Percentiles rank a stretch among this genome's conserved stretches.
Evolutionary conservation across 2,797 vertebrate genomes (phyloP).

Genomic region (Gallirallus australis): DNA sequence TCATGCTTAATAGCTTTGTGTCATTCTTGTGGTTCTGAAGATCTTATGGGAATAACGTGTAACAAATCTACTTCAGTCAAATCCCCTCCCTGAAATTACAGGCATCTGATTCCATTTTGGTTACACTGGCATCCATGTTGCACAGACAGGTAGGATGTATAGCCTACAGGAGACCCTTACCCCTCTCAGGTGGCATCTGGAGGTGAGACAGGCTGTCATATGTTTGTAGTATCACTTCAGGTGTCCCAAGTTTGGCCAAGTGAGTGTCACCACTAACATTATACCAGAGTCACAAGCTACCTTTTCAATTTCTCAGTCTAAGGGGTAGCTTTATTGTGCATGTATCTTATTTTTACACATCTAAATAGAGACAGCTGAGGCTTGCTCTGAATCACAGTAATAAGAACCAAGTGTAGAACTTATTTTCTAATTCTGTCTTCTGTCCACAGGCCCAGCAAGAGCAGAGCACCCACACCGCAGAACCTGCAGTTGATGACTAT

Average conservation of each 20-base stretch:
- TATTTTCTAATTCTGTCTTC: slow-evolving; percentile 16
- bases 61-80: background rate
- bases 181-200: background rate
- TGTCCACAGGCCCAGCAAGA: slow-evolving; percentile 56
- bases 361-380: background rate
- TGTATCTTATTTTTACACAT: background rate
- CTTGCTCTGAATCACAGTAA: background rate
- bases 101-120: background rate
- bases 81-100: background rate
- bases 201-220: background rate
- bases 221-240: background rate
- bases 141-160: background rate
- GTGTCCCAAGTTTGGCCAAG: background rate
- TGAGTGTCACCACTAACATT: background rate
- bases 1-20: background rate
- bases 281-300: background rate
- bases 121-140: background rate
- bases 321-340: background rate
- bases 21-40: background rate
- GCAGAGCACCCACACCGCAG: slow-evolving; percentile 53
- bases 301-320: background rate
- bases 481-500: slow-evolving; percentile 87
- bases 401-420: background rate
- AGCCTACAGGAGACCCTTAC: background rate
- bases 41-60: background rate